These are phyloP conservation scores for Polydrusus cervinus DNA, from an alignment of 2,888 invertebrate genomes.

Conservation along the genomic window DNA sequence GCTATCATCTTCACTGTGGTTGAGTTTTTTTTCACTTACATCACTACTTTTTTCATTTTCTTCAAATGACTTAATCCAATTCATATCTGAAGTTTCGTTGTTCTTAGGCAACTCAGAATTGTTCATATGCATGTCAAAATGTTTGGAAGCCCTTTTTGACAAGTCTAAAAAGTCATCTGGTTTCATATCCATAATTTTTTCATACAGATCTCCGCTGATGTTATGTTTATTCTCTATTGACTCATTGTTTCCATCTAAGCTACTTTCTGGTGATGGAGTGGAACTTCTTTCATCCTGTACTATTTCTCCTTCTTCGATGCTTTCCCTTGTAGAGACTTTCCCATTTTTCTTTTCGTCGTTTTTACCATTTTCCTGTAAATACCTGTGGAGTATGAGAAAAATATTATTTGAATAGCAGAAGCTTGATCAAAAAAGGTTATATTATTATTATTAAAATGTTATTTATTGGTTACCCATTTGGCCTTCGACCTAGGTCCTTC, in stretches of 20 bases:
- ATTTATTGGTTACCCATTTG: no score
- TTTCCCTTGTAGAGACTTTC: background rate
- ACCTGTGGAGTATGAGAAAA: conserved; percentile 6
- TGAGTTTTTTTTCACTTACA: conserved; percentile 7
- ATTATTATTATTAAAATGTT: no score
- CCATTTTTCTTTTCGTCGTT: conserved; percentile 40
- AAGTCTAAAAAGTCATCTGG: conserved; percentile 5
- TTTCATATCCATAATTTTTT: conserved; percentile 12
- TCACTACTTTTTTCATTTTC: conserved; percentile 8
- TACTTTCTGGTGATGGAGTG: conserved; percentile 20
- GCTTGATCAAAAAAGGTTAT: no score
- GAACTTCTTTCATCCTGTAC: conserved; percentile 21
- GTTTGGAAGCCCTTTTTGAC: background rate
- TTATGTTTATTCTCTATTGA: background rate
- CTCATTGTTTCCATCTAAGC: conserved; percentile 15
- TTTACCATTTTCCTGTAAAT: conserved; percentile 38
- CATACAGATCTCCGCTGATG: conserved; percentile 3
- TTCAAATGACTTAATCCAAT: conserved; percentile 13
- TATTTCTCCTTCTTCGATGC: conserved; percentile 13
- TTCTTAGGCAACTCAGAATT: conserved; percentile 2
- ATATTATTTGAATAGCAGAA: no score
- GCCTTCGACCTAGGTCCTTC: no score
- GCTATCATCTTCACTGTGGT: conserved; percentile 36
- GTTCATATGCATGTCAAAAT: conserved; percentile 28
- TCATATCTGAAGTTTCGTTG: background rate